Evolutionary conservation across 2,888 invertebrate species (phyloP), one percentile per base, ranked within the genome.

Genomic region (Eretmocerus hayati): DNA sequence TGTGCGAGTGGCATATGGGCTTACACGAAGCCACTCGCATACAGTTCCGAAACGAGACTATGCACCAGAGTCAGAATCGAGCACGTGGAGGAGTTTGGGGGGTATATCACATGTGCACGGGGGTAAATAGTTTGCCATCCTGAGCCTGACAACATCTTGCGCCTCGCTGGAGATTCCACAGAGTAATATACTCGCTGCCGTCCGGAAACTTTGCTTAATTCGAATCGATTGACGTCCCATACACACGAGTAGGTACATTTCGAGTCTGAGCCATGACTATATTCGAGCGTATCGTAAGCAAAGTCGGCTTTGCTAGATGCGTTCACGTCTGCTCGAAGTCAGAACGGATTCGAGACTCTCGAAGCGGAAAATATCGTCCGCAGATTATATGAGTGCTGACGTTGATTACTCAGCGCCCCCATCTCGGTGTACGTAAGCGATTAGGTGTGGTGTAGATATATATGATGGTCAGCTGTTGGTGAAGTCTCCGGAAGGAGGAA

Each of bases 121-220:
- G 42, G 44, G 53, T 53, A 50, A 53, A 53, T 53, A 50, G 47
- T 53, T 47, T 40, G 36, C 50, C 42, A 32, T 46, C 42, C 53
- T 47, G 50, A 44, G 45, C 44, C 50, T 53, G 53, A 53, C 53
- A 53, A 49, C 39, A 53, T 53, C 53, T 53, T 53, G 50, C 49
- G 23, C 18, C 26, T 26, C 26, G 6, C 26, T 6, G 26, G 20
- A n/a, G 47, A 50, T 50, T 42, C 45, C 47, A 11, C 26, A 11
- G n/a, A n/a, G n/a, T n/a, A n/a, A n/a, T n/a, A n/a, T n/a, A n/a
- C n/a, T n/a, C n/a, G n/a, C n/a, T n/a, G n/a, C n/a, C n/a, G 31
- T 31, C 47, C 50, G 53, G 46, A 50, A 53, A 53, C 50, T 53
- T 53, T 35, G 50, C 47, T 53, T 53, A 53, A 53, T 50, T 53